Conservation (phyloP, 2,113 vertebrate species). For the Eptesicus fuscus region DNA sequence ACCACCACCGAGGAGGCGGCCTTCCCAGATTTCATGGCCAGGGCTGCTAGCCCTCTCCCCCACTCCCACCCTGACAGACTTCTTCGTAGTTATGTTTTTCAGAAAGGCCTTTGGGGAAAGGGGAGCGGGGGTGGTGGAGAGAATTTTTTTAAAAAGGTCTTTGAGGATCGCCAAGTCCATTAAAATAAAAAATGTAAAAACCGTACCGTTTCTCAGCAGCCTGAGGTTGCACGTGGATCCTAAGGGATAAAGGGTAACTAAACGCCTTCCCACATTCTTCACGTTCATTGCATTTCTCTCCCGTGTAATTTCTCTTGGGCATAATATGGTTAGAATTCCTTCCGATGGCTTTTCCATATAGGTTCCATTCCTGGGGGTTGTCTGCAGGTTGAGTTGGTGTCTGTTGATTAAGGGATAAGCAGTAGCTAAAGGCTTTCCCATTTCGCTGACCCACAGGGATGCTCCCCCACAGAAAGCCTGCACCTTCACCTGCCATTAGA, state of each 20-base stretch:
- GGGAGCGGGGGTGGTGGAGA: too few species aligned
- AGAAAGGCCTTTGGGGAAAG: neutral
- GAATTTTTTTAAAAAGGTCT: neutral
- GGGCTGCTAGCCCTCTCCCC: neutral
- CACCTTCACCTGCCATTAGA: neutral
- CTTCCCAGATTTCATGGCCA: neutral
- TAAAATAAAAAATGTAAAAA: neutral
- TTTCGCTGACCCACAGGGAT: neutral
- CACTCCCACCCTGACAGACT: neutral
- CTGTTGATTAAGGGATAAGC: neutral
- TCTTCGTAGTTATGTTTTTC: neutral
- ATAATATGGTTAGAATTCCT: neutral
- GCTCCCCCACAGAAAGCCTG: neutral
- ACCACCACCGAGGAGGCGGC: fast-evolving
- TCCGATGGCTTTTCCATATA: neutral
- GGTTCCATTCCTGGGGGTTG: neutral
- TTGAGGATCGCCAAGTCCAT: neutral
- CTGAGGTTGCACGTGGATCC: neutral
- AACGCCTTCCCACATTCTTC: neutral
- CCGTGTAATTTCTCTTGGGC: neutral
- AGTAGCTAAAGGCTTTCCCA: neutral
- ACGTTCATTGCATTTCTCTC: neutral
- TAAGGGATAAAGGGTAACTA: neutral
- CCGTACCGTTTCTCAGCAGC: neutral
- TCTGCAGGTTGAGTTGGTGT: neutral